Base-by-base conservation (phyloP, 2,888 invertebrate species). In the Xiphydria camelus region DNA sequence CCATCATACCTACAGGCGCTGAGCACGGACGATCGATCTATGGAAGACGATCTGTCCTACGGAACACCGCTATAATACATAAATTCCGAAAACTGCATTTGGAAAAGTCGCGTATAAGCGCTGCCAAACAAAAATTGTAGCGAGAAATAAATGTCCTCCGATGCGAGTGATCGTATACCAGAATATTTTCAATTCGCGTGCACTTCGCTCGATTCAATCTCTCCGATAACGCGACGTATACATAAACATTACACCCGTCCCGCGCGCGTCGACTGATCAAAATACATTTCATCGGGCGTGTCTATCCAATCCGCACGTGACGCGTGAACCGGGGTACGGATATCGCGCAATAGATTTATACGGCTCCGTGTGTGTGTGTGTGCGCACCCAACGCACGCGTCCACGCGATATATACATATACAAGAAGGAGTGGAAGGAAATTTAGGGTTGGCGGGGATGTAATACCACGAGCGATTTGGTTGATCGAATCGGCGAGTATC, bases 401-500 rank as follows among this genome's bases (percentile, higher is more conserved):
- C 6, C n/a, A 23, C 23, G 6, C 23, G 23, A n/a, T 23, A n/a
- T 23, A 34, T 34, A 29, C 15, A 29, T 14, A 14, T 5, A 34
- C 34, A 25, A 22, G 38, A 45, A 35, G 45, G 45, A 53, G 61
- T 64, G 64, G n/a, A n/a, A n/a, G n/a, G n/a, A n/a, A n/a, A 64
- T 66, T 64, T 64, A 65, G 53, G 47, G 45, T 43, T 41, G 52
- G 33, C 47, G 60, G 58, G 54, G 53, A 46, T 54, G 59, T 57
- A 66, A 68, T 68, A 53, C 63, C 49, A 61, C 62, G 60, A 68
- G 51, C 62, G 64, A 68, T 68, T 68, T 66, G 55, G 48, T 63
- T 62, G 66, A 68, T 66, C 64, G 54, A 59, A 65, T 65, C 41
- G 53, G 55, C 50, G 45, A 47, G 51, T 49, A 62, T 65, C 61